Evolutionary conservation across 2,797 vertebrate genomes (phyloP).

Genomic region (Buceros bicornis): DNA sequence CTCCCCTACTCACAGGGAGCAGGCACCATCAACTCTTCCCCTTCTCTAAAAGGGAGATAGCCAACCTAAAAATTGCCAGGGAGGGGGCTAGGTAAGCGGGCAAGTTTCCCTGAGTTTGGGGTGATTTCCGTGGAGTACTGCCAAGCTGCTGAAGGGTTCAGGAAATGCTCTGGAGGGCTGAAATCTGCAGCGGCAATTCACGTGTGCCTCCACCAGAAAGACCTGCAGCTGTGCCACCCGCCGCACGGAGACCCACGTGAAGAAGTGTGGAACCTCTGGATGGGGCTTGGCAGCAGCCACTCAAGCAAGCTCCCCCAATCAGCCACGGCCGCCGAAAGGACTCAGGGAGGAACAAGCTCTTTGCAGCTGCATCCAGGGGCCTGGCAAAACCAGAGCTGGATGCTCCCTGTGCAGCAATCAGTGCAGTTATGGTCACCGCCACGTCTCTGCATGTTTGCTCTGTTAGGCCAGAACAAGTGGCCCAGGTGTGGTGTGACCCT

Average conservation of each 20-base stretch:
- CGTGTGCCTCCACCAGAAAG: too few relatives aligned
- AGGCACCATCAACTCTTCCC: not conserved
- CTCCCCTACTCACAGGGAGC: not conserved
- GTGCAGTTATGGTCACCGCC: fast-evolving
- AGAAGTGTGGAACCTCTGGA: too few relatives aligned
- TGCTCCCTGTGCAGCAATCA: not conserved
- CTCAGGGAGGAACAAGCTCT: not conserved
- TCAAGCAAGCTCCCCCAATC: not conserved
- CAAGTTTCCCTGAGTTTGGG: not conserved
- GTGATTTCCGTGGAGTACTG: not conserved
- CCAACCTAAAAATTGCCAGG: not conserved
- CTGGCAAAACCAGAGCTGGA: not conserved
- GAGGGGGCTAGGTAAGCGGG: not conserved
- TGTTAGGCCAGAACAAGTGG: not conserved
- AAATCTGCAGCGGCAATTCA: not conserved
- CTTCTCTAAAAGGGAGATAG: not conserved
- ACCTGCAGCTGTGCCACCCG: too few relatives aligned
- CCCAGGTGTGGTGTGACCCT: not conserved
- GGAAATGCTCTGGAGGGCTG: not conserved
- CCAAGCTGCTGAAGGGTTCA: not conserved
- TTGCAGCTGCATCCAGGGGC: not conserved
- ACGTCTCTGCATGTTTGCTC: not conserved
- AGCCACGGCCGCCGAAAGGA: not conserved
- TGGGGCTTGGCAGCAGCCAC: too few relatives aligned
- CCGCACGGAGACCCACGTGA: too few relatives aligned